Evolutionary conservation across 1,140 invertebrate species (phyloP).

Genomic region (Acromyrmex heyeri): DNA sequence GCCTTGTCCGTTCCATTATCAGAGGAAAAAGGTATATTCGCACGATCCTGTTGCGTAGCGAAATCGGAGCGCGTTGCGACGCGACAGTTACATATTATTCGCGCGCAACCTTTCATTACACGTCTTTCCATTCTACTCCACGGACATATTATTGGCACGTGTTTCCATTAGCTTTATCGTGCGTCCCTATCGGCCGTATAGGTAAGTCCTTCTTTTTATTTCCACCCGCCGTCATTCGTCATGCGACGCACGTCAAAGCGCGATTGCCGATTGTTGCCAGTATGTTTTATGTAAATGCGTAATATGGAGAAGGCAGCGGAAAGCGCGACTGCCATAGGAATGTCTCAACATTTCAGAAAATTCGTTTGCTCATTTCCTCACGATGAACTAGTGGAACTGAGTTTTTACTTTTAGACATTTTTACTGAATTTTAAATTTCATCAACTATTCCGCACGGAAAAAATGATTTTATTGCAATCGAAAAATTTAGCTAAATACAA

Average conservation of each 20-base stretch:
- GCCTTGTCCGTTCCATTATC: constrained; percentile 56
- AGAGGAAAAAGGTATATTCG: constrained; percentile 45
- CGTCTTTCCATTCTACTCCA: constrained; percentile 66
- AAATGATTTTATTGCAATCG: too few species aligned
- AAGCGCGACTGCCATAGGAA: background rate
- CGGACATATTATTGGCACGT: constrained; percentile 72
- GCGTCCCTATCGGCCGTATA: constrained; percentile 62
- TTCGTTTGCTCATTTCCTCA: background rate
- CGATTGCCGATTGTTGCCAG: constrained; percentile 54
- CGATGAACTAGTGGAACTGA: background rate
- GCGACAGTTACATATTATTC: constrained; percentile 62
- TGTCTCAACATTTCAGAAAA: constrained; percentile 23
- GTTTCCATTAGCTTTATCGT: constrained; percentile 76
- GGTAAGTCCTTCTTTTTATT: constrained; percentile 54
- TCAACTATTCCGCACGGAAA: background rate
- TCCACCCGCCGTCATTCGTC: constrained; percentile 61
- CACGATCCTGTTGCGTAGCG: constrained; percentile 53
- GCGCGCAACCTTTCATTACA: constrained; percentile 60
- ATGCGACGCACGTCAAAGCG: constrained; percentile 62
- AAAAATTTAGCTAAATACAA: too few species aligned
- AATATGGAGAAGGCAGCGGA: constrained; percentile 19
- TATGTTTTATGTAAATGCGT: constrained; percentile 58
- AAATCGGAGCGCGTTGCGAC: constrained; percentile 56
- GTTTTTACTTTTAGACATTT: background rate
- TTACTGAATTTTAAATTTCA: background rate